Base-by-base conservation (phyloP, 2,888 invertebrate species). In the Boloria selene region DNA sequence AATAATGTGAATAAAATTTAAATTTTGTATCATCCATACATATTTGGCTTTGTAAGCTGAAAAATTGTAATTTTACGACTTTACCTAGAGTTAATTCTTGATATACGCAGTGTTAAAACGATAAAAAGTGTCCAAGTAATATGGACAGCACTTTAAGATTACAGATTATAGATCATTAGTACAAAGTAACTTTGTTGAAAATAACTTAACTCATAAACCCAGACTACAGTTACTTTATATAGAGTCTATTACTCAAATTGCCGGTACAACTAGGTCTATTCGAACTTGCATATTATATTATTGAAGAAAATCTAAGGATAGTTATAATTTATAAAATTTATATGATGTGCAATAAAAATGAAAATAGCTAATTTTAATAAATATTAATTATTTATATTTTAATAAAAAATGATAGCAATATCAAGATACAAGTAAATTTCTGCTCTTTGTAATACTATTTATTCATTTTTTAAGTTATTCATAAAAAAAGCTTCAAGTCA, bases 141-240 rank as follows among this genome's bases (percentile, higher is more conserved):
- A 38, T 38, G 31, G 7, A 38, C 31, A 38, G 6, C 13, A 17
- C 4, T 59, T 31, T 7, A 64, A 51, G 42, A 52, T 22, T 31
- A 51, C 45, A 16, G 26, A 38, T 22, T 26, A 10, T 13, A 4
- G 17, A 59, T 47, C 58, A 64, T 59, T 59, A 64, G 52, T 51
- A 64, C 64, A 64, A 64, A 53, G 52, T 64, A 59, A 52, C n/a
- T 58, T 64, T 59, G 52, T 64, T 31, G 58, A 58, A 47, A 53
- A 44, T 31, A 52, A 31, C 31, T 13, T 82, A 79, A 83, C 83
- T 78, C 75, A 78, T 81, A 74, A 77, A 76, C 65, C 74, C 72
- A 65, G 62, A 73, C 71, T 77, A 79, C 79, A 79, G 79, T 79
- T 81, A 81, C 76, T 78, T 79, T 79, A 80, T 78, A 75, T 74